Percentiles rank a stretch among this genome's conserved stretches.
These are phyloP conservation scores for Notothenia rossii DNA, from an alignment of 2,113 vertebrate genomes.

Conservation along the genomic window DNA sequence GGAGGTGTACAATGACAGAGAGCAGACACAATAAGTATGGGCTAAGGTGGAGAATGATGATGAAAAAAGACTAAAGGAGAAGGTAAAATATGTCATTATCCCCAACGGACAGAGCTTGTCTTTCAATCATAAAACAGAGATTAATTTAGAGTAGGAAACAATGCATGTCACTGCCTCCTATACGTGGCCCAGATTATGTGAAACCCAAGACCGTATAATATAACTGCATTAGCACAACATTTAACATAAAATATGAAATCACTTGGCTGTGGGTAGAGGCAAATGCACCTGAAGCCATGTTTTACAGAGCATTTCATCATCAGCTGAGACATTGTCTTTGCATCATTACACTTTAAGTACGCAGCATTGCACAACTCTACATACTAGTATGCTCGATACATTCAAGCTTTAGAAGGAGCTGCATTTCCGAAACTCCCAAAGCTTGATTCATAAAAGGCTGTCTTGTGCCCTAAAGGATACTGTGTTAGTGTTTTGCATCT, in stretches of 20 bases:
- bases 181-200: slow-evolving; percentile 36
- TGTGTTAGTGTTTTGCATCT: slow-evolving; percentile 12
- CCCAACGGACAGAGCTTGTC: slow-evolving; percentile 58
- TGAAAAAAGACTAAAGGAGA: slow-evolving; percentile 43
- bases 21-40: slow-evolving; percentile 41
- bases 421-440: neutral
- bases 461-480: slow-evolving; percentile 4
- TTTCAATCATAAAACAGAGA: slow-evolving; percentile 52
- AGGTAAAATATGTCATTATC: slow-evolving; percentile 55
- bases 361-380: slow-evolving; percentile 41
- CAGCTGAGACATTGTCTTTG: slow-evolving; percentile 41
- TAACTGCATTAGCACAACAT: slow-evolving; percentile 39
- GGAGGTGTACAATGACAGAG: slow-evolving; percentile 49
- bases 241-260: slow-evolving; percentile 60
- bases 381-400: slow-evolving; percentile 12
- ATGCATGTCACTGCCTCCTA: slow-evolving; percentile 31
- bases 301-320: slow-evolving; percentile 74
- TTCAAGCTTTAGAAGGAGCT: slow-evolving; percentile 12
- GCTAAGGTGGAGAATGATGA: slow-evolving; percentile 6
- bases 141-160: slow-evolving; percentile 59
- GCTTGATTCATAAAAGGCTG: neutral
- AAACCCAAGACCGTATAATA: slow-evolving; percentile 42
- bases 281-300: slow-evolving; percentile 49
- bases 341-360: slow-evolving; percentile 41
- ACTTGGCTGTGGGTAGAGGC: slow-evolving; percentile 30